Evolutionary conservation across 2,888 invertebrate species (phyloP), one percentile per base, ranked within the genome.

Genomic region (Melanargia galathea): DNA sequence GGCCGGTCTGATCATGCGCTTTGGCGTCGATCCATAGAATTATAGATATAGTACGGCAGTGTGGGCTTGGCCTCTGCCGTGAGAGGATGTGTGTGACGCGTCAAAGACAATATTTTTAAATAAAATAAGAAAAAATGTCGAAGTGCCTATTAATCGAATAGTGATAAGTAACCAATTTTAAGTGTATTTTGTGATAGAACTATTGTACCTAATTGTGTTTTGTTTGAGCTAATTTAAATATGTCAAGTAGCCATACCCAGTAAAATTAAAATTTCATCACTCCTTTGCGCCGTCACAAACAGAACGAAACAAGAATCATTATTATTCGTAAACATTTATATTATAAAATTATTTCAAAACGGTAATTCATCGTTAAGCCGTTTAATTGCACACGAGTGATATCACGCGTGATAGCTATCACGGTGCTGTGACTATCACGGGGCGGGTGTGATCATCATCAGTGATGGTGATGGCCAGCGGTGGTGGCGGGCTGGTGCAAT

Each of bases 401-500:
- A 51, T n/a, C 33, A 54, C 46, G 49, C 64, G 66, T 63, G 66
- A 46, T 67, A 62, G 46, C 38, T 49, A 59, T 59, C 49, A 51
- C 49, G 40, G 51, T 26, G 49, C 38, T 49, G 49, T 59, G 40
- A 59, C 18, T 61, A 55, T 58, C 63, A 55, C 16, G 51, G 58
- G 61, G 58, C 10, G 13, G 63, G 63, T 61, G 60, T 60, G 61
- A 66, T 64, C 66, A 71, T 69, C 71, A 70, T 79, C 83, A 85
- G 89, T 80, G 82, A 91, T 91, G 90, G 91, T 91, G 83, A 91
- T 91, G 91, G 91, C 91, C 76, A 90, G 87, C 75, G 86, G 88
- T 51, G 90, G 89, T 86, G 90, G 91, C 73, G 91, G 90, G 75
- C 90, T 91, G 82, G 89, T 91, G 70, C 90, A 91, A 89, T 90